Evolutionary conservation across 2,797 vertebrate genomes (phyloP), one percentile per base, ranked within the genome.

Genomic region (Acipenser oxyrinchus): DNA sequence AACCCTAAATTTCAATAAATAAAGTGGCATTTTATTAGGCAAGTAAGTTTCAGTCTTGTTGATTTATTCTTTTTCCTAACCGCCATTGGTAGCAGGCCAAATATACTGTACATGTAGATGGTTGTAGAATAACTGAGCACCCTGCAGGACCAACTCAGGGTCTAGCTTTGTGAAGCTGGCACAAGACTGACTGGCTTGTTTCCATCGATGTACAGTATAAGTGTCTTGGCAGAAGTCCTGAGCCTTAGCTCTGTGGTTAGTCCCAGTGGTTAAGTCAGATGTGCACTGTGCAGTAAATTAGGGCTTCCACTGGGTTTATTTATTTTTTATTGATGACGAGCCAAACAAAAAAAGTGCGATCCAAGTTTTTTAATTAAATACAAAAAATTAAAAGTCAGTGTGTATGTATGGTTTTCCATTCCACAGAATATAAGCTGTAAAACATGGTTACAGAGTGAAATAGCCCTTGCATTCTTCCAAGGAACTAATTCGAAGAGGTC

Each of bases 151-250:
- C 60, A 7, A 48, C 60, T 62, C 18, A 48, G 10, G 18, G 48
- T 62, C 48, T 62, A 48, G 8, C 60, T 48, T 18, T 62, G 8
- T 62, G 60, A 62, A 37, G 60, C 60, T 62, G 60, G 60, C 60
- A 62, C 60, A 37, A 37, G 15, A 6, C 13, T 18, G 60, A 10
- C 60, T 62, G 60, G 60, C 60, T 62, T 15, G 2, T 62, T 37
- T 62, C 60, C 60, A 62, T 62, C 18, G 15, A 62, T 62, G 60
- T 62, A 62, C 18, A 62, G 60, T 62, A 11, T 37, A 62, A 62
- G 60, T 62, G 48, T 62, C 60, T 62, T 62, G 60, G 60, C 60
- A 62, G 60, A 62, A 62, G 60, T 62, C 18, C 60, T 48, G 48
- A 62, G 60, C 9, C 6, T 62, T 62, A 6, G 60, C 13, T 62